Evolutionary conservation across 2,797 vertebrate genomes (phyloP).

Genomic region (Merluccius polli): DNA sequence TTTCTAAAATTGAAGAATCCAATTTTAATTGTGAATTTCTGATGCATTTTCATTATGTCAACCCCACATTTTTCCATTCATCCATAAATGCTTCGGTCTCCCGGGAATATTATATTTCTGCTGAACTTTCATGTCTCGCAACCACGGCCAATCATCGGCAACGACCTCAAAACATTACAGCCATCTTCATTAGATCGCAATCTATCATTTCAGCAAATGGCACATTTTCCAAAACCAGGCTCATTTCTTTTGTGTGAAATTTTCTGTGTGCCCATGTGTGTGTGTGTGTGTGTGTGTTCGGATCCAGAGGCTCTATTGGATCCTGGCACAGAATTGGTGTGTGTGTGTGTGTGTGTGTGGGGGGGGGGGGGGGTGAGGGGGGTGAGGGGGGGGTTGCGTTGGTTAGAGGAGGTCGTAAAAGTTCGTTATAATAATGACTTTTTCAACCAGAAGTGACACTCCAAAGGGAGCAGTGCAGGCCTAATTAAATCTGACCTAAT

Average conservation of each 20-base stretch:
- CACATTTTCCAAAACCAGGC: constrained; percentile 37
- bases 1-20: constrained; percentile 15
- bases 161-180: constrained; percentile 35
- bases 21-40: constrained; percentile 42
- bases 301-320: background rate
- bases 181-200: constrained; percentile 47
- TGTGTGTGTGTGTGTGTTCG: background rate
- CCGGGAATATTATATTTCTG: constrained; percentile 38
- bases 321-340: constrained; percentile 12
- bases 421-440: constrained; percentile 70
- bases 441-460: constrained; percentile 72
- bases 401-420: constrained; percentile 31
- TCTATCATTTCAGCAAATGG: constrained; percentile 37
- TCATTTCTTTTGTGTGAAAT: constrained; percentile 11
- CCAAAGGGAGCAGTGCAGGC: constrained; percentile 63
- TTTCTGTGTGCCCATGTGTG: background rate
- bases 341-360: constrained; percentile 23
- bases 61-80: constrained; percentile 22
- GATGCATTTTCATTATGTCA: constrained; percentile 27
- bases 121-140: constrained; percentile 39
- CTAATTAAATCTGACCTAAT: constrained; percentile 80
- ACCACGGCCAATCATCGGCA: constrained; percentile 33
- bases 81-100: constrained; percentile 33
- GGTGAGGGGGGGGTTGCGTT: constrained; percentile 14
- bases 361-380: constrained; percentile 2